A percentile compares a stretch with the other conserved stretches of the same genome.
These are phyloP conservation scores for Leptestheria dahalacensis DNA, from an alignment of 1,140 invertebrate species.

Conservation along the genomic window DNA sequence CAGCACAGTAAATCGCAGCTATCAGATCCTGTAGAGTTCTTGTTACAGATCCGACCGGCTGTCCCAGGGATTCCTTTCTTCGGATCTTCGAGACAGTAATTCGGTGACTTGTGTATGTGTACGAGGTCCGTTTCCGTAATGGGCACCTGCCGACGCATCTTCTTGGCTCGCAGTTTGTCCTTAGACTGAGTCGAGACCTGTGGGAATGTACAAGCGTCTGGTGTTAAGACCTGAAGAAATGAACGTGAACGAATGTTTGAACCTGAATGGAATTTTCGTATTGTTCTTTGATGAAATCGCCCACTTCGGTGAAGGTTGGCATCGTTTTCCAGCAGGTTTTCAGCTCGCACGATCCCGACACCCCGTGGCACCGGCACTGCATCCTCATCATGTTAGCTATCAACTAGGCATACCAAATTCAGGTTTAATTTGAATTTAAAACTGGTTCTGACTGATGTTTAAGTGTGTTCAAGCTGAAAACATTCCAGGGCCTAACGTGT, in stretches of 20 bases:
- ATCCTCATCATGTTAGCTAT: constrained; percentile 35
- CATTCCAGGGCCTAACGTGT: too few species aligned
- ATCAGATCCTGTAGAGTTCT: constrained; percentile 38
- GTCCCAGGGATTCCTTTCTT: constrained; percentile 44
- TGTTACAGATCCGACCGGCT: constrained; percentile 41
- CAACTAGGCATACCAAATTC: too few species aligned
- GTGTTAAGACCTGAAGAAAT: too few species aligned
- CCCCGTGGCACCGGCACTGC: constrained; percentile 45
- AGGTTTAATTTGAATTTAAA: too few species aligned
- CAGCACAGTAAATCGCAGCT: constrained; percentile 47
- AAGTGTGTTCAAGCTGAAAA: too few species aligned
- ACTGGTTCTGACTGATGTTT: too few species aligned
- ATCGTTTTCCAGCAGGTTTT: constrained; percentile 46
- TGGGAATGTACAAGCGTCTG: too few species aligned
- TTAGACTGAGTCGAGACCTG: constrained; percentile 12
- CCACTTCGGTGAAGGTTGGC: constrained; percentile 38
- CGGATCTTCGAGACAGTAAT: constrained; percentile 41
- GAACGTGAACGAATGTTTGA: too few species aligned
- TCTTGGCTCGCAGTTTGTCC: constrained; percentile 8
- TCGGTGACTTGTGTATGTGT: constrained; percentile 45
- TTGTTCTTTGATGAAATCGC: constrained; percentile 36
- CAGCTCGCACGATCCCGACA: constrained; percentile 46
- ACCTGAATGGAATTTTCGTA: constrained; percentile 34
- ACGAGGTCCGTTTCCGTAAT: constrained; percentile 37
- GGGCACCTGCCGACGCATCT: constrained; percentile 24